Conservation (phyloP, 2,888 invertebrate genomes). For the Gisinianus flammeolus region DNA sequence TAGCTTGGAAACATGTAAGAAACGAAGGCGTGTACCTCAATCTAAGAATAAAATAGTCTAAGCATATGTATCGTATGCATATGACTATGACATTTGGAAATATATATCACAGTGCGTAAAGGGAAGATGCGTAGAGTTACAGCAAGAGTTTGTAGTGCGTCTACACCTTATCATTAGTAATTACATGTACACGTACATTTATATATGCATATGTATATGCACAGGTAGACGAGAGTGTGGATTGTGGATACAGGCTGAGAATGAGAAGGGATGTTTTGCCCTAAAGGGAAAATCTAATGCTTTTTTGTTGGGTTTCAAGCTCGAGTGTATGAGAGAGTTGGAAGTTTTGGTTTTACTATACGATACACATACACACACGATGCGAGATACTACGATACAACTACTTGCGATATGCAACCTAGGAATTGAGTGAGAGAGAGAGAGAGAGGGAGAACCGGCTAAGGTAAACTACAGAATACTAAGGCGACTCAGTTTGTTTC, state of each 20-base stretch:
- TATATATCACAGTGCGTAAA: neutral
- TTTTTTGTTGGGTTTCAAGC: neutral
- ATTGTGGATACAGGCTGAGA: neutral
- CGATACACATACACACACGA: neutral
- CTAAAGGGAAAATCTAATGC: neutral
- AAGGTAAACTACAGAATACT: neutral
- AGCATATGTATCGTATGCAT: neutral
- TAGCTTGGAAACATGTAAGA: neutral
- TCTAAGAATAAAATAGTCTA: neutral
- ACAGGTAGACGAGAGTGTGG: neutral
- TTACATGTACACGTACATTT: conserved; percentile 1
- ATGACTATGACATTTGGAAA: too few relatives aligned
- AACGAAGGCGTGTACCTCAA: conserved; percentile 1
- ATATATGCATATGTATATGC: neutral
- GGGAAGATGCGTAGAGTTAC: neutral
- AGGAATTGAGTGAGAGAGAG: neutral
- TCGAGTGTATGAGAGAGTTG: neutral
- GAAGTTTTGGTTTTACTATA: neutral
- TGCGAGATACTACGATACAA: neutral
- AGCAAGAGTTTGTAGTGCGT: conserved; percentile 12
- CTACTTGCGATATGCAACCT: neutral
- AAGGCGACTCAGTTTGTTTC: conserved; percentile 15
- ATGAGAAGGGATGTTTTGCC: neutral
- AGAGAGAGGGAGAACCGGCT: conserved; percentile 20
- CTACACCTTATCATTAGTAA: conserved; percentile 36